Evolutionary conservation across 2,888 invertebrate species (phyloP).

Genomic region (Tinea semifulvella): DNA sequence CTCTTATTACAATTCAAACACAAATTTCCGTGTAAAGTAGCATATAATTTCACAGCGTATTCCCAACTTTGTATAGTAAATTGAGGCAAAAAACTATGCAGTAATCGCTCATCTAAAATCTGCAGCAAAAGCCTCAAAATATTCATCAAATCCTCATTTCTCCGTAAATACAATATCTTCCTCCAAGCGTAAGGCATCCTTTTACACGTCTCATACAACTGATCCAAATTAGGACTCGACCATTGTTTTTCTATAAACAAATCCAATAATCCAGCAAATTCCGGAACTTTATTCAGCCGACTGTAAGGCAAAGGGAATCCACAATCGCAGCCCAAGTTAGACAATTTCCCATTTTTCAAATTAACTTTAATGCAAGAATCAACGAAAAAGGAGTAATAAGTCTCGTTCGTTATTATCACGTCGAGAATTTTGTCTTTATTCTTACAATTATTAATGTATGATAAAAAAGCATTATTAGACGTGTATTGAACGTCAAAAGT

Average conservation of each 20-base stretch:
- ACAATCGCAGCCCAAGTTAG: conserved; percentile 65
- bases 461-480: conserved; percentile 51
- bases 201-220: conserved; percentile 62
- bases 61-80: conserved; percentile 70
- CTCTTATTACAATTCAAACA: conserved; percentile 71
- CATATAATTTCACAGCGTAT: conserved; percentile 58
- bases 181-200: conserved; percentile 72
- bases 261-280: conserved; percentile 65
- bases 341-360: conserved; percentile 41
- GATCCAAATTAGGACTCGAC: conserved; percentile 43
- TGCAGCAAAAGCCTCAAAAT: conserved; percentile 67
- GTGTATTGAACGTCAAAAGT: conserved; percentile 50
- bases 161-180: conserved; percentile 59
- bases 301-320: conserved; percentile 66
- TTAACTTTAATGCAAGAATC: conserved; percentile 68
- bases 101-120: conserved; percentile 63
- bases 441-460: conserved; percentile 38
- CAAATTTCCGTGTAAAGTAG: conserved; percentile 61
- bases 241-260: conserved; percentile 62
- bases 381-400: conserved; percentile 58
- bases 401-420: conserved; percentile 42
- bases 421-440: conserved; percentile 36
- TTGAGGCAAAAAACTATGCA: conserved; percentile 61
- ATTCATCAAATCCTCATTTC: conserved; percentile 57
- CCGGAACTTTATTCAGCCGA: conserved; percentile 43